Conservation (phyloP, 2,888 invertebrate species). For the Chrysodeixis includens region DNA sequence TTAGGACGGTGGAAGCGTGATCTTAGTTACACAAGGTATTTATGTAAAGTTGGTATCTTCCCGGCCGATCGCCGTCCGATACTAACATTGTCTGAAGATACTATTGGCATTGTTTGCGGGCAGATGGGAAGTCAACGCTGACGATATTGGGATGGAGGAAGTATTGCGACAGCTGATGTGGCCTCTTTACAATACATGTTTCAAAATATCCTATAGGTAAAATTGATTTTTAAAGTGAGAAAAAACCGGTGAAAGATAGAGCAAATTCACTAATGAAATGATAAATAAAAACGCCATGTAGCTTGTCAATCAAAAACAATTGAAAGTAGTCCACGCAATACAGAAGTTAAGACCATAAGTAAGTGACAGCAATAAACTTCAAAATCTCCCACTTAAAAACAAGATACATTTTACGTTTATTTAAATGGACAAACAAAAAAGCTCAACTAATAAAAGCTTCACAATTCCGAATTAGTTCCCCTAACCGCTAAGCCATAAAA, state of each 20-base stretch:
- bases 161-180: constrained; percentile 11
- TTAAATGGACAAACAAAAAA: constrained; percentile 20
- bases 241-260: background rate
- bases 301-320: background rate
- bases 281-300: background rate
- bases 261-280: background rate
- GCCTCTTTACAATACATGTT: background rate
- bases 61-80: constrained; percentile 65
- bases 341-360: background rate
- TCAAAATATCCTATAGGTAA: background rate
- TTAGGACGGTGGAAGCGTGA: constrained; percentile 73
- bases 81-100: constrained; percentile 58
- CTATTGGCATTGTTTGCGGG: constrained; percentile 60
- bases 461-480: constrained; percentile 30
- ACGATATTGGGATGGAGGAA: constrained; percentile 23
- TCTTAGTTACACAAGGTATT: constrained; percentile 80
- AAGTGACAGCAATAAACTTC: background rate
- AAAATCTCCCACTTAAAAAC: background rate
- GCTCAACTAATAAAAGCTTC: constrained; percentile 36
- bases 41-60: constrained; percentile 77
- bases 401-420: constrained; percentile 4
- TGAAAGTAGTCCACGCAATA: background rate
- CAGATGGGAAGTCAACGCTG: constrained; percentile 52
- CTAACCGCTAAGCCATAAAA: constrained; percentile 50
- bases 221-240: background rate